Evolutionary conservation across 30 jellyfish, hydroid and myxozoan genomes (phyloP).

Genomic region (Aurelia sp.): DNA sequence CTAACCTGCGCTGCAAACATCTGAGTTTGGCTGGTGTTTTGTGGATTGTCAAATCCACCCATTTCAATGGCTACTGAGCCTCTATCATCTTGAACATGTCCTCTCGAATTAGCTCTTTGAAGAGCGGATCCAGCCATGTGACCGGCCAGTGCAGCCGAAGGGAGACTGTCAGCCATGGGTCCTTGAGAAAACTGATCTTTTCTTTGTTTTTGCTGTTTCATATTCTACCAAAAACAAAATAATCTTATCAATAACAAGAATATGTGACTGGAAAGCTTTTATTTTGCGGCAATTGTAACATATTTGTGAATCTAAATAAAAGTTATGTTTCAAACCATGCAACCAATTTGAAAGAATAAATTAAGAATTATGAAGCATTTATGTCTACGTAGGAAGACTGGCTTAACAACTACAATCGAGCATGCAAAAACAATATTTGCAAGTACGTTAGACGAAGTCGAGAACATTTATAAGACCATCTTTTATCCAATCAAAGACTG

Average conservation of each 20-base stretch:
- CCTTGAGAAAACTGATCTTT: constrained; percentile 98
- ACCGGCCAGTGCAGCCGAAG: constrained; percentile 84
- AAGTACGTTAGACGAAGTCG: too few species aligned
- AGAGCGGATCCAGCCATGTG: constrained; percentile 80
- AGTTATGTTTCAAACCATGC: too few species aligned
- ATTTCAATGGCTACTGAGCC: constrained; percentile 88
- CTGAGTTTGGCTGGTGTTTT: constrained; percentile 57
- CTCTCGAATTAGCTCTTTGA: constrained; percentile 48
- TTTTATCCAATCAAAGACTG: too few species aligned
- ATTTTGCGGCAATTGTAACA: too few species aligned
- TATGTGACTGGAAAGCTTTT: too few species aligned
- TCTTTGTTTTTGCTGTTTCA: constrained; percentile 96
- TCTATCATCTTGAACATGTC: neutral
- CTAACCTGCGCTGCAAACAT: constrained; percentile 80
- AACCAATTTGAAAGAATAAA: too few species aligned
- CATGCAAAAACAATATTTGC: too few species aligned
- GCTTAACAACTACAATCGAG: too few species aligned
- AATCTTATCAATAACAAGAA: neutral
- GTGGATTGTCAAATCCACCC: constrained; percentile 70
- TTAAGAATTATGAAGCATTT: too few species aligned
- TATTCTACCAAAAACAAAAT: constrained; percentile 57
- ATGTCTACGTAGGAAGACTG: too few species aligned
- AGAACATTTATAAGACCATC: too few species aligned
- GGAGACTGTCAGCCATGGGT: constrained; percentile 91
- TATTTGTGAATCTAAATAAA: too few species aligned